Evolutionary conservation across 2,113 vertebrate genomes (phyloP), one percentile per base, ranked within the genome.

Genomic region (Caracal caracal): DNA sequence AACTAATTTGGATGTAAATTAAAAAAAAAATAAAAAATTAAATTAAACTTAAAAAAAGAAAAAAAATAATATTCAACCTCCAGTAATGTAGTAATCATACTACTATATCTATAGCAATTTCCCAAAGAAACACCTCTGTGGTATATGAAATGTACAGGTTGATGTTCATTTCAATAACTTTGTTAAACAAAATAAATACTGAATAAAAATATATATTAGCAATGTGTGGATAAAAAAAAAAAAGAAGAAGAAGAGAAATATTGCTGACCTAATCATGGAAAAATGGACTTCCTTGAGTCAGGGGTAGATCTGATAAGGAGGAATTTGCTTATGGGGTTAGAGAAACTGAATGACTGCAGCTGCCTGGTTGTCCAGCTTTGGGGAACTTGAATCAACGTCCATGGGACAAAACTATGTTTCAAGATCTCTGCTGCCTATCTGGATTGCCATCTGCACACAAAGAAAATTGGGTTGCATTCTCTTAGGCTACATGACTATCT

Each of bases 381-480:
- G 40, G 82, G 79, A 96, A 94, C 79, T 96, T 89, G 87, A 94
- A 96, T 94, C 90, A 86, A 13, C 1, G 6, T 78, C 81, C 13
- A 0, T 1, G 51, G 40, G 63, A 43, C 66, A 78, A 84, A 86
- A 76, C 40, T 78, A 79, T 63, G 49, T 76, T 92, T 97, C 43
- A 86, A 59, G 84, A 85, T 63, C 92, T 56, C 9, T 78, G 59
- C 12, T 59, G 37, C 56, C 78, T 66, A n/a, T 43, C 33, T 91
- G 51, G 63, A 71, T 30, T 53, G 43, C 83, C 37, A 88, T 89
- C 79, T 93, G 79, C 76, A 30, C 35, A 19, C 16, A 71, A 79
- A 87, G 76, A 76, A 95, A 92, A 51, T 0, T 6, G 15, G 61
- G 16, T 40, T 68, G 59, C 68, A 19, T 68, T 73, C 43, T 90